Evolutionary conservation across 2,888 invertebrate genomes (phyloP).

Genomic region (Zygaena filipendulae): DNA sequence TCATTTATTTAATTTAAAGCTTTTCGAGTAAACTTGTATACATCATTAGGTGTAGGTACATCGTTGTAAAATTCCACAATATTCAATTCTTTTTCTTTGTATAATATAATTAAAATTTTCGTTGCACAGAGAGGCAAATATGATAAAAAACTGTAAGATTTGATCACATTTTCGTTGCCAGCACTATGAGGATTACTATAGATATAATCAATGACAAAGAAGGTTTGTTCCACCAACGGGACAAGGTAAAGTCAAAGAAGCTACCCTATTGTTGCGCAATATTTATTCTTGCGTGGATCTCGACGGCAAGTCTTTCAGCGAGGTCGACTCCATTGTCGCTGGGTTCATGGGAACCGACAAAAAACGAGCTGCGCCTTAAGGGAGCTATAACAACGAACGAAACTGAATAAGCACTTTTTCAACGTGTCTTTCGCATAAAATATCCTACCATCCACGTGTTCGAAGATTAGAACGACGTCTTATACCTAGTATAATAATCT

Average conservation of each 20-base stretch:
- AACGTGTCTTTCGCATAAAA: constrained; percentile 30
- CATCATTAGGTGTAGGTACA: too few species aligned
- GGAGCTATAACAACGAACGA: constrained; percentile 41
- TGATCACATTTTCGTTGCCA: too few species aligned
- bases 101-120: too few species aligned
- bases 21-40: too few species aligned
- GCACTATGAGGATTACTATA: too few species aligned
- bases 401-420: constrained; percentile 64
- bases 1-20: too few species aligned
- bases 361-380: constrained; percentile 54
- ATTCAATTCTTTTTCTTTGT: too few species aligned
- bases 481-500: constrained; percentile 52
- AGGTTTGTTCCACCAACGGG: constrained; percentile 16
- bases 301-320: constrained; percentile 47
- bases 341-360: constrained; percentile 66
- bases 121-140: too few species aligned
- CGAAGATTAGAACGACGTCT: constrained; percentile 40
- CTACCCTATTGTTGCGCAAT: constrained; percentile 60
- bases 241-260: constrained; percentile 58
- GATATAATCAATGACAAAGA: too few species aligned
- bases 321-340: constrained; percentile 58
- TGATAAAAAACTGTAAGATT: too few species aligned
- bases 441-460: constrained; percentile 52
- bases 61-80: too few species aligned
- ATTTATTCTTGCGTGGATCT: constrained; percentile 67